Evolutionary conservation across 2,797 vertebrate genomes (phyloP).

Genomic region (Anableps anableps): DNA sequence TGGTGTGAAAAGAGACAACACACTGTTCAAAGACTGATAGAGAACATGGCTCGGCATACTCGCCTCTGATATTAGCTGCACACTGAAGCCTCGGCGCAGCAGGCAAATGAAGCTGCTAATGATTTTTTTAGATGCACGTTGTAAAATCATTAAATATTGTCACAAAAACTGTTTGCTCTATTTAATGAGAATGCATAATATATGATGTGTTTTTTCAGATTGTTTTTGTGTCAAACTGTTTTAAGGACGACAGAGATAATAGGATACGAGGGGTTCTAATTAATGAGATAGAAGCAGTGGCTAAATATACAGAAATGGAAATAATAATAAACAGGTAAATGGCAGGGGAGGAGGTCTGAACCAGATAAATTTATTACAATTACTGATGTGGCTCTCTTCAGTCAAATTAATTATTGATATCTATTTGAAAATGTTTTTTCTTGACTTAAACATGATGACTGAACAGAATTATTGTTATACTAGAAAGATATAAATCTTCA

Average conservation of each 20-base stretch:
- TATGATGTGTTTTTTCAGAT: slow-evolving; percentile 15
- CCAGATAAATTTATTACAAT: not conserved
- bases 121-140: slow-evolving; percentile 68
- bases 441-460: not conserved
- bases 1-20: slow-evolving; percentile 51
- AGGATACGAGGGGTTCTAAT: slow-evolving; percentile 49
- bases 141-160: slow-evolving; percentile 68
- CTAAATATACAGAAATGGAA: slow-evolving; percentile 25
- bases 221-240: slow-evolving; percentile 56
- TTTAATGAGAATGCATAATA: slow-evolving; percentile 45
- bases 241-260: slow-evolving; percentile 51
- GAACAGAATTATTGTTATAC: not conserved
- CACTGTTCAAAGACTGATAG: slow-evolving; percentile 67
- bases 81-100: slow-evolving; percentile 62
- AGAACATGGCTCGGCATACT: slow-evolving; percentile 70
- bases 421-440: not conserved
- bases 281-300: slow-evolving; percentile 39
- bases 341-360: not conserved
- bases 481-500: not conserved
- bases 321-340: slow-evolving; percentile 4
- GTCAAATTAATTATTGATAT: slow-evolving; percentile 1
- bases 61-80: slow-evolving; percentile 57
- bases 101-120: slow-evolving; percentile 67
- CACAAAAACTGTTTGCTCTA: slow-evolving; percentile 54
- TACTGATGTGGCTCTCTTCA: not conserved